A percentile compares a stretch with the other conserved stretches of the same genome.
Conservation (phyloP, 1,140 invertebrate genomes). For the Stegodyphus mimosarum region DNA sequence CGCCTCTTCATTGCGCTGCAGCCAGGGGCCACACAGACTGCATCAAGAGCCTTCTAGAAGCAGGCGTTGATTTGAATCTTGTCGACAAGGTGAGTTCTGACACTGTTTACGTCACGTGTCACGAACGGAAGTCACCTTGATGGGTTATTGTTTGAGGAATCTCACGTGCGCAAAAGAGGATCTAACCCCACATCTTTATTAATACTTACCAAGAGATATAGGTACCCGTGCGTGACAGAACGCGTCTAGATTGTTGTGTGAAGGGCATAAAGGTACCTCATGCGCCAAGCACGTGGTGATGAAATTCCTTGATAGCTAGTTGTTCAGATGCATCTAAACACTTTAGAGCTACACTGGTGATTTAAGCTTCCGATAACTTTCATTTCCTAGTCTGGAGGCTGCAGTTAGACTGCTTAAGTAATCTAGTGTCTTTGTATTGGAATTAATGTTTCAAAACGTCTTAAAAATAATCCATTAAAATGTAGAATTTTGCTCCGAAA, state of each 20-base stretch:
- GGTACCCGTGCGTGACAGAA: slow-evolving; percentile 16
- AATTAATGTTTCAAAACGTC: too few species aligned
- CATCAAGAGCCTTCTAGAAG: slow-evolving; percentile 74
- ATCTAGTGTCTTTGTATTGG: too few species aligned
- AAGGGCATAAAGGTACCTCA: too few species aligned
- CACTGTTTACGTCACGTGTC: slow-evolving; percentile 9
- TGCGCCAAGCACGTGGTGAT: background rate
- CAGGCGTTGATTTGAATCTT: slow-evolving; percentile 73
- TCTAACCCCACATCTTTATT: background rate
- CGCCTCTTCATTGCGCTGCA: slow-evolving; percentile 73
- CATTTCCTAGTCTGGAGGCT: too few species aligned
- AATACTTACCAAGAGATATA: slow-evolving; percentile 1
- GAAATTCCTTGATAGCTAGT: background rate
- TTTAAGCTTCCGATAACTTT: too few species aligned
- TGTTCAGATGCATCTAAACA: background rate
- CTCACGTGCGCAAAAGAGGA: background rate
- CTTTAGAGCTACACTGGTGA: too few species aligned
- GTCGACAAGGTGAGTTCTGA: slow-evolving; percentile 69
- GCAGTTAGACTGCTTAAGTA: too few species aligned
- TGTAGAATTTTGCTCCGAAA: too few species aligned
- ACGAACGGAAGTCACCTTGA: background rate
- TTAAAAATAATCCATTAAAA: too few species aligned
- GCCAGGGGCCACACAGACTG: slow-evolving; percentile 74
- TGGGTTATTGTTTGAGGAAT: background rate
- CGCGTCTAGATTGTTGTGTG: too few species aligned